Conservation (phyloP, 2,797 vertebrate genomes). For the Gallinago nigripennis region DNA sequence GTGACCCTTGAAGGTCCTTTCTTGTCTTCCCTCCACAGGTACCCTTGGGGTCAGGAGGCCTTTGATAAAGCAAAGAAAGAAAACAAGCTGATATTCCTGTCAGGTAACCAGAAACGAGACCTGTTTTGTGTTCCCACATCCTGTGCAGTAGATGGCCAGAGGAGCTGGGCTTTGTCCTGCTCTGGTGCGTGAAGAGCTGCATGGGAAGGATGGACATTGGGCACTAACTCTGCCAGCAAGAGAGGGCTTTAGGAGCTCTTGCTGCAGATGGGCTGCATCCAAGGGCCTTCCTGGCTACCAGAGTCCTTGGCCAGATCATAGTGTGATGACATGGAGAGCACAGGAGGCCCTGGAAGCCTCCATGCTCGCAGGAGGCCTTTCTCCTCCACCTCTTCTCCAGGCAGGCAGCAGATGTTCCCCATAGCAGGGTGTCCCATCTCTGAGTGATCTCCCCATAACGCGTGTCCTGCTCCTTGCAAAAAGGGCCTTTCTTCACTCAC, state of each 20-base stretch:
- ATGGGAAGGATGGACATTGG: background rate
- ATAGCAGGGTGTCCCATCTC: background rate
- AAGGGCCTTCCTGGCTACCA: background rate
- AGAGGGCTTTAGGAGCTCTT: background rate
- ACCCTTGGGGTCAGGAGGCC: slow-evolving; percentile 93
- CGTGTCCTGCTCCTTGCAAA: background rate
- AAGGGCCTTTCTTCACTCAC: background rate
- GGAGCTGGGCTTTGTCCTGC: background rate
- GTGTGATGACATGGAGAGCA: background rate
- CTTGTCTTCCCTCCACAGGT: slow-evolving; percentile 76
- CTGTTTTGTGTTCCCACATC: accelerated
- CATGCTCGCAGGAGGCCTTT: background rate
- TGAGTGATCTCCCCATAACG: accelerated
- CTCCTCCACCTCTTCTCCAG: background rate
- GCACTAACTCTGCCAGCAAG: background rate
- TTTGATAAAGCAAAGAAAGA: slow-evolving; percentile 90
- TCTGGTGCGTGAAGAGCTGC: background rate
- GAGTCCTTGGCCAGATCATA: background rate
- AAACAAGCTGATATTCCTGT: slow-evolving; percentile 93
- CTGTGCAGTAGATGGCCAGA: background rate
- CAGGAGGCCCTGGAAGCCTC: background rate
- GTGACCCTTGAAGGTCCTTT: background rate
- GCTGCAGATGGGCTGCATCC: background rate
- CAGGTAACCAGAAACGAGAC: slow-evolving; percentile 77
- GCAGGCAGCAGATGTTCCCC: background rate